Conservation (phyloP, 2,113 vertebrate genomes). For the Lasiurus borealis region DNA sequence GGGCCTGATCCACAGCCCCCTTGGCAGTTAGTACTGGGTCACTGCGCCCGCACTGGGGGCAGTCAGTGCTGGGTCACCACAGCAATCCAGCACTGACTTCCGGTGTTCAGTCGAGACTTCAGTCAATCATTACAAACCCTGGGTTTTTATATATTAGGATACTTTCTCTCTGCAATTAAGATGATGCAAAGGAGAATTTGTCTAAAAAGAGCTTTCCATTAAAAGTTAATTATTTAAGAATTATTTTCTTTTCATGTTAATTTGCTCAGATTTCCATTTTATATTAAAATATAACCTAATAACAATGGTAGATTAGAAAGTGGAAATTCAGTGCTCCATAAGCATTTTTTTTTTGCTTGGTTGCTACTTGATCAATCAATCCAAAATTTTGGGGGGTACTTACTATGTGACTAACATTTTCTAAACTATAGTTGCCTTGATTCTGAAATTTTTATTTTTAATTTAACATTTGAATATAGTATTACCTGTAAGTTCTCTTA, state of each 20-base stretch:
- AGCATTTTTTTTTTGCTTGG: not conserved
- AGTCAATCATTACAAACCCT: too few relatives aligned
- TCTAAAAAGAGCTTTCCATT: slow-evolving; percentile 46
- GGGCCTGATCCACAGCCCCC: too few relatives aligned
- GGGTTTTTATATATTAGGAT: too few relatives aligned
- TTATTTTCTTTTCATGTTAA: slow-evolving; percentile 16
- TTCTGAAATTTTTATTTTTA: slow-evolving; percentile 42
- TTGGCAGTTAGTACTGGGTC: too few relatives aligned
- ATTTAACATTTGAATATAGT: slow-evolving; percentile 3
- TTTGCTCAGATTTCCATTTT: slow-evolving; percentile 20
- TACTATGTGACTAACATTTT: not conserved
- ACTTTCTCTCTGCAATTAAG: not conserved
- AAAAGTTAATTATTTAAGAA: slow-evolving; percentile 24
- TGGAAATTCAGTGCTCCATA: not conserved
- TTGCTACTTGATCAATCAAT: slow-evolving; percentile 14
- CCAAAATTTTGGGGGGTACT: not conserved
- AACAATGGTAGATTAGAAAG: not conserved
- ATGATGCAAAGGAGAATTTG: slow-evolving; percentile 39
- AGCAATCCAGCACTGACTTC: too few relatives aligned
- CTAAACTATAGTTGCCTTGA: slow-evolving; percentile 10
- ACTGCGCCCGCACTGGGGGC: too few relatives aligned
- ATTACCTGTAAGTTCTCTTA: not conserved
- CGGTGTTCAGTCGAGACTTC: too few relatives aligned
- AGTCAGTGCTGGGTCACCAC: too few relatives aligned
- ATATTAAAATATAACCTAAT: slow-evolving; percentile 55